phyloP scores from a whole-genome alignment of 2,888 invertebrate species.

The Trachelus tabidus region DNA sequence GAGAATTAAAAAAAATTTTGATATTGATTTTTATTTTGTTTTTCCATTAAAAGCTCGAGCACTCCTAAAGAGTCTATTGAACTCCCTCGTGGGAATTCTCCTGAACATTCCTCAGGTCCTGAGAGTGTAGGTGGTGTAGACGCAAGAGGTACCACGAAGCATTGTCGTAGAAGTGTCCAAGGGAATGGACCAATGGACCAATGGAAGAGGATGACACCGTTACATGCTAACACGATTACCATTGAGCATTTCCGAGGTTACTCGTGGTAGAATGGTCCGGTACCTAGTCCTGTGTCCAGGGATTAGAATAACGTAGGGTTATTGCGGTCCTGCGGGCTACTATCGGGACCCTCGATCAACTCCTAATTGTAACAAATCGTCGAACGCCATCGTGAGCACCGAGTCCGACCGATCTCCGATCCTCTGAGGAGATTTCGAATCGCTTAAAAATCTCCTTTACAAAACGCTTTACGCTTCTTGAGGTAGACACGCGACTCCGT shows the following conservation, averaged over 20 bases:
- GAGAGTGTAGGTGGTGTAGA: neutral
- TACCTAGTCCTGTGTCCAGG: conserved; percentile 11
- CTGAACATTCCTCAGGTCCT: neutral
- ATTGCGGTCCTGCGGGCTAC: conserved; percentile 31
- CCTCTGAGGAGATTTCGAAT: conserved; percentile 9
- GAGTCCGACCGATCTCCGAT: conserved; percentile 12
- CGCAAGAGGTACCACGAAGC: neutral
- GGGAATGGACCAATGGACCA: conserved; percentile 4
- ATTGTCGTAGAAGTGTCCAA: neutral
- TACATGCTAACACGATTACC: conserved; percentile 53
- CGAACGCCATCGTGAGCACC: conserved; percentile 37
- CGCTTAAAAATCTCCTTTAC: conserved; percentile 7
- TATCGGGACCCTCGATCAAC: conserved; percentile 28
- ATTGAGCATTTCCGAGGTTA: conserved; percentile 37
- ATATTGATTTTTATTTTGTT: neutral
- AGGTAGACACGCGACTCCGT: neutral
- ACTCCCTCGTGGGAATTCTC: conserved; percentile 4
- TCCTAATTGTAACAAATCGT: conserved; percentile 54
- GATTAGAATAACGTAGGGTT: conserved; percentile 48
- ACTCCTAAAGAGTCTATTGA: neutral
- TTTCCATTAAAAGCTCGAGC: neutral
- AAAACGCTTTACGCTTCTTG: conserved; percentile 6
- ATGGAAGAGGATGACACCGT: conserved; percentile 41
- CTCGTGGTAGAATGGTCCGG: conserved; percentile 22
- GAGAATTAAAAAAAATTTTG: neutral